A percentile compares a stretch with the other conserved stretches of the same genome.
Conservation (phyloP, 2,888 invertebrate genomes). For the Eupithecia insigniata region DNA sequence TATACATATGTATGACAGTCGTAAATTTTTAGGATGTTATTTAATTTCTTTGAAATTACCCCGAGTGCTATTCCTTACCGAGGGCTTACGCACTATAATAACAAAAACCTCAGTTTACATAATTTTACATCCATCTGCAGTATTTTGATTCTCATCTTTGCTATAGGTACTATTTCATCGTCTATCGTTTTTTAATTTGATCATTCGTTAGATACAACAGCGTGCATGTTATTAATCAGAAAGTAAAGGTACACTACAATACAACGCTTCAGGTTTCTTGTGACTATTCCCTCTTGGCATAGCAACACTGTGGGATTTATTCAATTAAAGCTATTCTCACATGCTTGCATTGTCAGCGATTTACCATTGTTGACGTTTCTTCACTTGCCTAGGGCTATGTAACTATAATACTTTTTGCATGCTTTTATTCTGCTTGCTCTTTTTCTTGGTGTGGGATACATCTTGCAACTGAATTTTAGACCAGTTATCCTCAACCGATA, state of each 20-base stretch:
- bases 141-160: not conserved
- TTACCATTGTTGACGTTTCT: not conserved
- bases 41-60: no score
- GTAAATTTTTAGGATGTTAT: no score
- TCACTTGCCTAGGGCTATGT: not conserved
- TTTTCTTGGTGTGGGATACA: no score
- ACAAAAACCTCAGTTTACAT: no score
- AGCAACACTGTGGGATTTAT: not conserved
- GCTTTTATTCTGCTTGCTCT: no score
- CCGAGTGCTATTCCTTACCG: no score
- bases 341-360: not conserved
- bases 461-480: no score
- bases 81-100: no score
- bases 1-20: no score
- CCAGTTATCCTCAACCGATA: no score
- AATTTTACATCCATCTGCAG: not conserved
- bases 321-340: not conserved
- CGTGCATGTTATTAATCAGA: not conserved
- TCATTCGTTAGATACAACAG: not conserved
- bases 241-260: not conserved
- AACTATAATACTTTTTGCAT: no score
- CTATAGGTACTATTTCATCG: not conserved
- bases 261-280: constrained; percentile 4
- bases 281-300: not conserved
- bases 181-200: not conserved